Percentiles rank a stretch among this genome's conserved stretches.
Conservation (phyloP, 2,888 invertebrate genomes). For the Mesorhabditis sp. region DNA sequence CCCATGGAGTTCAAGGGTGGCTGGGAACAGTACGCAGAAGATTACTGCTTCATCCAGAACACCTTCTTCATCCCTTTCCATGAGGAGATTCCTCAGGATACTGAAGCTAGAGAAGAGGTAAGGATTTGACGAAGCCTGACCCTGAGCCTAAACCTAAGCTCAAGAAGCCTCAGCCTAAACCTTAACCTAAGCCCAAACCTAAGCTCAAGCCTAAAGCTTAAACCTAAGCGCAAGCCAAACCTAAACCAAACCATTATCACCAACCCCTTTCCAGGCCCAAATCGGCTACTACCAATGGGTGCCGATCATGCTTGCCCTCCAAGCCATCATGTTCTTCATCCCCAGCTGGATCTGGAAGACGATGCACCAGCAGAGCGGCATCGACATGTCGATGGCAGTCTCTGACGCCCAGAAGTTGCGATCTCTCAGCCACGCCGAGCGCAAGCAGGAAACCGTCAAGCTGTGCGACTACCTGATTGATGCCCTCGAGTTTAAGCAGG, state of each 20-base stretch:
- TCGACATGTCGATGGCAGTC: conserved; percentile 46
- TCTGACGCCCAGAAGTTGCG: conserved; percentile 45
- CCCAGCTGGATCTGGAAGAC: conserved; percentile 56
- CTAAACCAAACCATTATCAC: too few species aligned
- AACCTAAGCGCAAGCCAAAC: too few species aligned
- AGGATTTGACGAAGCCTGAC: not conserved
- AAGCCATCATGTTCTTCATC: conserved; percentile 56
- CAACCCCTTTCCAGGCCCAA: conserved; percentile 25
- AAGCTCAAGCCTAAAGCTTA: too few species aligned
- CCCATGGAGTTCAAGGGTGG: conserved; percentile 50
- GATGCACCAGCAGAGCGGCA: conserved; percentile 49
- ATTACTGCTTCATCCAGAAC: conserved; percentile 57
- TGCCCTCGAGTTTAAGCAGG: conserved; percentile 36
- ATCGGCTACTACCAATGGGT: conserved; percentile 58
- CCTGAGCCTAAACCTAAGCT: not conserved
- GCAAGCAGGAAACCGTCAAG: conserved; percentile 37
- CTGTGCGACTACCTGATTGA: conserved; percentile 50
- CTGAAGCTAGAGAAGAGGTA: conserved; percentile 43
- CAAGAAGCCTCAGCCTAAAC: too few species aligned
- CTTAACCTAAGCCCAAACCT: too few species aligned
- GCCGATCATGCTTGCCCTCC: conserved; percentile 53
- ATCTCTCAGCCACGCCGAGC: conserved; percentile 20
- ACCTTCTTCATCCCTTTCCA: conserved; percentile 54
- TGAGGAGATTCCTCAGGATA: conserved; percentile 49
- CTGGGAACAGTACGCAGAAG: conserved; percentile 57